A percentile compares a stretch with the other conserved stretches of the same genome.
phyloP scores from a whole-genome alignment of 2,113 vertebrate genomes.

The Prinia subflava region DNA sequence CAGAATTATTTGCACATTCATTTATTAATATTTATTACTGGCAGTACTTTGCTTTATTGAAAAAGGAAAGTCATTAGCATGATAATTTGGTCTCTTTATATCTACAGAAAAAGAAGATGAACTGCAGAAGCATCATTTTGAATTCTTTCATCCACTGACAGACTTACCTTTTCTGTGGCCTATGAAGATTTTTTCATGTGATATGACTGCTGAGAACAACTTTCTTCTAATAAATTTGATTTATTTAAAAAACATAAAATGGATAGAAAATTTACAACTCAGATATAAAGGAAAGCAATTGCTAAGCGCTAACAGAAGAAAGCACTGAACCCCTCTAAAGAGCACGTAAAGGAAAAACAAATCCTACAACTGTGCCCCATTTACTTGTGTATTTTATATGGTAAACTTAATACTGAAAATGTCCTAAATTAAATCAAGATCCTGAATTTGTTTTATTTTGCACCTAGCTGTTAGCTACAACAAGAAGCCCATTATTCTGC shows the following conservation, averaged over 20 bases:
- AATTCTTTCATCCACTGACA: not conserved
- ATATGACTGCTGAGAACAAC: not conserved
- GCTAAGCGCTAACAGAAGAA: not conserved
- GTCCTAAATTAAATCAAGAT: not conserved
- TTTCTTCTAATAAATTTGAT: not conserved
- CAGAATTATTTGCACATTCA: not conserved
- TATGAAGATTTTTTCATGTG: not conserved
- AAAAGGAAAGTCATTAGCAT: not conserved
- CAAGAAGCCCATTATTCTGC: not conserved
- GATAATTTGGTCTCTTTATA: not conserved
- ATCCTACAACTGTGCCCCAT: not conserved
- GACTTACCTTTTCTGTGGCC: not conserved
- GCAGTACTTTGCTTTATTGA: not conserved
- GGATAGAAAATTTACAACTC: not conserved
- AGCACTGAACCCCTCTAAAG: not conserved
- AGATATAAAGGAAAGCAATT: not conserved
- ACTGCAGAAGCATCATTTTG: not conserved
- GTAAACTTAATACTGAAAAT: not conserved
- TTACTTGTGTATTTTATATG: not conserved
- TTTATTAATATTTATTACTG: not conserved
- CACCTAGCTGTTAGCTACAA: not conserved
- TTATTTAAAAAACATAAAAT: not conserved
- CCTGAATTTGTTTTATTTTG: not conserved
- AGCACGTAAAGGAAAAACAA: not conserved
- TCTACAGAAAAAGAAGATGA: not conserved